These are phyloP conservation scores for Eurytemora carolleeae DNA, from an alignment of 1,140 invertebrate genomes.

Conservation along the genomic window DNA sequence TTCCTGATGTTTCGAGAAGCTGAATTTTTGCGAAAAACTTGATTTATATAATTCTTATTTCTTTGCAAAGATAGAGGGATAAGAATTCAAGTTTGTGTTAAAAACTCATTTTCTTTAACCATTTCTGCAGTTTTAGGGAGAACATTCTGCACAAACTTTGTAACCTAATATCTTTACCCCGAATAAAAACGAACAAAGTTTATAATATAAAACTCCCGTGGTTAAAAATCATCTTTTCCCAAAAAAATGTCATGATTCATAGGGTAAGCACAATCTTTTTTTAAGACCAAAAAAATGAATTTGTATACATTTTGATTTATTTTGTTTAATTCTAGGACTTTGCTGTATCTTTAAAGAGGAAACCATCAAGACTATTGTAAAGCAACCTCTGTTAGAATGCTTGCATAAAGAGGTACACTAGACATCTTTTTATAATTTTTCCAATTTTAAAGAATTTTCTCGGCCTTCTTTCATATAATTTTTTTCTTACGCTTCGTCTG, in stretches of 20 bases:
- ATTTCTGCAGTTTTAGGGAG: too few species aligned
- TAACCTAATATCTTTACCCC: not conserved
- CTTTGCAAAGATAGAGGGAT: too few species aligned
- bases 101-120: not conserved
- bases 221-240: too few species aligned
- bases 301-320: not conserved
- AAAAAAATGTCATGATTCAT: too few species aligned
- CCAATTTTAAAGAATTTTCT: not conserved
- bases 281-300: not conserved
- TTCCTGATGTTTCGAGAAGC: too few species aligned
- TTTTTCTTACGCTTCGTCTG: not conserved
- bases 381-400: slow-evolving; percentile 13
- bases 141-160: not conserved
- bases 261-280: not conserved
- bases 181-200: not conserved
- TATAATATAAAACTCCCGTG: not conserved
- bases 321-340: not conserved
- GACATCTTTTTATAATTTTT: not conserved
- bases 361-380: not conserved
- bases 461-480: not conserved
- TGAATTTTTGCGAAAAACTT: too few species aligned
- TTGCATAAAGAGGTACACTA: slow-evolving; percentile 4
- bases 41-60: too few species aligned
- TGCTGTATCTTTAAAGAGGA: slow-evolving; percentile 8
- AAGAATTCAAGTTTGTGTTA: not conserved